Evolutionary conservation across 2,113 vertebrate genomes (phyloP).

Genomic region (Eclectus roratus): DNA sequence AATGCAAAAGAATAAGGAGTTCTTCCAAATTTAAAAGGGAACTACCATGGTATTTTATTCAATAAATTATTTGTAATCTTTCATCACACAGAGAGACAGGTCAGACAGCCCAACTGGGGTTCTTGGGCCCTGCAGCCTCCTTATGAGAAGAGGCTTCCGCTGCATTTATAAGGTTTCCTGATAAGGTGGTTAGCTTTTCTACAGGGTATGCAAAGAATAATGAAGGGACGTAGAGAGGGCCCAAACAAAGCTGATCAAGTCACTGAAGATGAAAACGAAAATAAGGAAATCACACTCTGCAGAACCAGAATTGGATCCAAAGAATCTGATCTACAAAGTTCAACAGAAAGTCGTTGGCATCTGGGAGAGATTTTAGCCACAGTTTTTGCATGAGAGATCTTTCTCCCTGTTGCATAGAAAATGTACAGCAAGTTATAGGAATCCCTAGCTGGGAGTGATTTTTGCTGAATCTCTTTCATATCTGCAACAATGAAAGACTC

Average conservation of each 20-base stretch:
- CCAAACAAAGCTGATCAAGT: background rate
- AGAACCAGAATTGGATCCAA: background rate
- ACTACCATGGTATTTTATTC: background rate
- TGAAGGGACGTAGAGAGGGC: background rate
- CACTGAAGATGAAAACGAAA: background rate
- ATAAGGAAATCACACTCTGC: background rate
- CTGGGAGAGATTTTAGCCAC: background rate
- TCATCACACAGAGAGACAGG: background rate
- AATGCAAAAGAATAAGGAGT: background rate
- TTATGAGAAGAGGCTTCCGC: background rate
- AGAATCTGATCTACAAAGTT: background rate
- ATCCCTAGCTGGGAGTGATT: background rate
- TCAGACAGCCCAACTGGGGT: accelerated
- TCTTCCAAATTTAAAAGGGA: background rate
- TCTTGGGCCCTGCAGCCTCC: background rate
- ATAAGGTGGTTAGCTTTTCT: background rate
- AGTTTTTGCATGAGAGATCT: background rate
- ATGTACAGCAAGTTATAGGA: background rate
- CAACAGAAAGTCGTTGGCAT: background rate
- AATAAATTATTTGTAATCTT: background rate
- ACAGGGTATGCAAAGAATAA: background rate
- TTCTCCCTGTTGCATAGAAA: background rate
- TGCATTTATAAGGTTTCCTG: background rate
- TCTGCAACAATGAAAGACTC: accelerated
- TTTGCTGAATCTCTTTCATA: background rate